phyloP scores from a whole-genome alignment of 2,113 vertebrate species.

The Puntigrus tetrazona region DNA sequence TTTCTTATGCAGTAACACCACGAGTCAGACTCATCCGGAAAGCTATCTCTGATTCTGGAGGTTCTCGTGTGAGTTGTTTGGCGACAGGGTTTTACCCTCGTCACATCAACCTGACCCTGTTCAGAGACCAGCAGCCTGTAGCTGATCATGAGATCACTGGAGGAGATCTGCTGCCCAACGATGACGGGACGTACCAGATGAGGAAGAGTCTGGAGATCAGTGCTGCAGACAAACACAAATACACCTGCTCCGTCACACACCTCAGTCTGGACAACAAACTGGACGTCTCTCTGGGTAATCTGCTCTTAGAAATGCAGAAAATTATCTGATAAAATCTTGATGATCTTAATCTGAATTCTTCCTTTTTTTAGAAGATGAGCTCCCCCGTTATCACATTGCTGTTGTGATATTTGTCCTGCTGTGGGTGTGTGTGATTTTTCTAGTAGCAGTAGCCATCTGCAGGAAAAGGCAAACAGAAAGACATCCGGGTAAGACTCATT shows the following conservation, averaged over 20 bases:
- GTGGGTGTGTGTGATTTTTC: too few species aligned
- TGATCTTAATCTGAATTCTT: too few species aligned
- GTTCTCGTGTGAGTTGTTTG: neutral
- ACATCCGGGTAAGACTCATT: too few species aligned
- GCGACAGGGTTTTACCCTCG: conserved; percentile 43
- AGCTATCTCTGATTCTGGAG: neutral
- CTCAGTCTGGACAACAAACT: conserved; percentile 9
- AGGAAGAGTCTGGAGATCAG: conserved; percentile 43
- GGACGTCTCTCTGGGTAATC: neutral
- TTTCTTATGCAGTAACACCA: conserved; percentile 11
- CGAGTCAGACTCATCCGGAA: conserved; percentile 26
- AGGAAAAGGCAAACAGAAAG: too few species aligned
- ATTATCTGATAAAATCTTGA: too few species aligned
- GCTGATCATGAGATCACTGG: conserved; percentile 39
- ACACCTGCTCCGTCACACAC: conserved; percentile 45
- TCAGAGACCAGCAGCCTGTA: conserved; percentile 40
- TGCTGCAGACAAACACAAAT: conserved; percentile 24
- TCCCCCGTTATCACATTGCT: too few species aligned
- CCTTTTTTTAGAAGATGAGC: too few species aligned
- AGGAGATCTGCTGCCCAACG: conserved; percentile 51
- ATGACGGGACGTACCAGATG: conserved; percentile 49
- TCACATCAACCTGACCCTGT: conserved; percentile 47
- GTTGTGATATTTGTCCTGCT: too few species aligned
- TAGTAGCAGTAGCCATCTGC: too few species aligned
- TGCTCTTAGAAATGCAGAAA: too few species aligned